Base-by-base conservation (phyloP, 1,140 invertebrate genomes). In the Epicauta chinensis region DNA sequence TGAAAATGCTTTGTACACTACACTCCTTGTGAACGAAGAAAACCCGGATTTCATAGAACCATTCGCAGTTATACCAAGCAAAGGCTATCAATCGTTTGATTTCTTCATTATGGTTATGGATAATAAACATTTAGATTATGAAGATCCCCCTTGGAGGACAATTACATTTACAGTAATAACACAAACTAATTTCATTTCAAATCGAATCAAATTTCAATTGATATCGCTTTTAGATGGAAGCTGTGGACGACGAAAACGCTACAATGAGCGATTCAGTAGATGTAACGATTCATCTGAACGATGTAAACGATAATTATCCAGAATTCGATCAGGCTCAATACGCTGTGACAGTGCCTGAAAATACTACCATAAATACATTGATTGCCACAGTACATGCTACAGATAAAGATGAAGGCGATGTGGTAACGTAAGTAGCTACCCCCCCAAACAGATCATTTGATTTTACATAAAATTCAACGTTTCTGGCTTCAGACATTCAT, bases 301-400 rank as follows among this genome's bases (percentile, higher is more conserved):
- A 81, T 62, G 75, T 74, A 72, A 81, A 81, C 59, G 78, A 81
- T 54, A 77, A 81, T 57, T 39, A 65, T 40, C 79, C 79, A 3
- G 73, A 73, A 39, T 81, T 80, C 59, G 15, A 66, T 23, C 4
- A 15, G 39, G 49, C 23, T n/a, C 30, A 51, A 7, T 64, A 71
- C 36, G 53, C 31, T 1, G 70, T 72, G 4, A 29, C 51, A 16
- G 71, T 79, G 39, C 48, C 67, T 2, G 79, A 81, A 66, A 77
- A 74, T 1, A 73, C 69, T 7, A 65, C 57, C n/a, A 60, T 46
- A 2, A 72, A 69, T 67, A 65, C 55, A 32, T 23, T 45, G 9
- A 69, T 80, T 6, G 70, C 52, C 0, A 70, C 39, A 0, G 63
- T 77, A 4, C 16, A 52, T 3, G 77, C 77, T 0, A 64, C 50